Percentiles rank a stretch among this genome's conserved stretches.
These are phyloP conservation scores for Tinea semifulvella DNA, from an alignment of 2,888 invertebrate genomes.

Conservation along the genomic window DNA sequence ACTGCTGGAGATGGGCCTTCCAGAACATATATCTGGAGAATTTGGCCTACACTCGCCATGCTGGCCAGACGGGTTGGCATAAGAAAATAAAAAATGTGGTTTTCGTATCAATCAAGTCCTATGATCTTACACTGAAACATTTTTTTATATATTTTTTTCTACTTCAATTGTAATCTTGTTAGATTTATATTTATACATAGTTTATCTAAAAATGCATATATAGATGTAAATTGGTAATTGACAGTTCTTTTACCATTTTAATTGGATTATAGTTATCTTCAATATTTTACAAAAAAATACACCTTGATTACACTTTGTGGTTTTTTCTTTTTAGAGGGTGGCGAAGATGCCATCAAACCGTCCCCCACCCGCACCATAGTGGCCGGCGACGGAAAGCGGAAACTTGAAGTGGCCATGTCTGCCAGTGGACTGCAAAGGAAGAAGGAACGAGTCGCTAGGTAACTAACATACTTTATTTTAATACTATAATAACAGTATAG, in stretches of 20 bases:
- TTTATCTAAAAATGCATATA: too few species aligned
- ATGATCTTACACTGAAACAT: too few species aligned
- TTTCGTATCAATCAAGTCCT: too few species aligned
- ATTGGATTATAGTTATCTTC: neutral
- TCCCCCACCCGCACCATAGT: conserved; percentile 69
- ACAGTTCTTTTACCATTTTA: neutral
- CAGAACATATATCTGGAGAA: too few species aligned
- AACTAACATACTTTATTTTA: too few species aligned
- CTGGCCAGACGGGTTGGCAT: too few species aligned
- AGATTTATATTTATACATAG: too few species aligned
- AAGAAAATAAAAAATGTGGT: too few species aligned
- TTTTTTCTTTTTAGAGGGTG: too few species aligned
- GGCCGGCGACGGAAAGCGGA: conserved; percentile 73
- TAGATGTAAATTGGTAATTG: neutral
- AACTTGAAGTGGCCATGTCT: conserved; percentile 78
- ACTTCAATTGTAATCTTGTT: neutral
- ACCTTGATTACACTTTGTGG: neutral
- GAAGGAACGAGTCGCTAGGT: conserved; percentile 68
- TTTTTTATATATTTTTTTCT: neutral
- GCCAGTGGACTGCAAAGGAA: conserved; percentile 72
- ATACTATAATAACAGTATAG: too few species aligned
- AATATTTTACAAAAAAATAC: neutral
- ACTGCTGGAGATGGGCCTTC: too few species aligned
- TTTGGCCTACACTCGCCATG: too few species aligned
- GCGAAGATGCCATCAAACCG: conserved; percentile 70